Evolutionary conservation across 2,797 vertebrate genomes (phyloP).

Genomic region (Pristis pectinata): DNA sequence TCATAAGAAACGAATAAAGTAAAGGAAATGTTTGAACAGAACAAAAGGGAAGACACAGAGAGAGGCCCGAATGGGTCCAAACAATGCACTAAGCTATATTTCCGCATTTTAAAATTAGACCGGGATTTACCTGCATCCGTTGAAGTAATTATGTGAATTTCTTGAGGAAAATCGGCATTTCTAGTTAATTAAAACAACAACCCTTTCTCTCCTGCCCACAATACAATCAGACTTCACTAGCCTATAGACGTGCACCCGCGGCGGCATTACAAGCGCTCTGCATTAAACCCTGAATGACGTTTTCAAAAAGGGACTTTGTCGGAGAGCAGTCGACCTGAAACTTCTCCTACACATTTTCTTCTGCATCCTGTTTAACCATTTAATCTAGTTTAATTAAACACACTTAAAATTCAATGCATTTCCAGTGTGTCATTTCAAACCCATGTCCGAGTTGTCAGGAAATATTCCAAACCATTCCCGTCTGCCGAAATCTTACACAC

Average conservation of each 20-base stretch:
- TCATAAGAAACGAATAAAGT: neutral
- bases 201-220: neutral
- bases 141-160: constrained; percentile 34
- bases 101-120: constrained; percentile 15
- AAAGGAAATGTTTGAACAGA: neutral
- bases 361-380: constrained; percentile 36
- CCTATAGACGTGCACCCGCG: constrained; percentile 40
- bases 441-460: neutral
- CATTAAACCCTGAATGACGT: constrained; percentile 46
- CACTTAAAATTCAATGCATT: constrained; percentile 36
- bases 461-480: neutral
- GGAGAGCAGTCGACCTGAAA: constrained; percentile 47
- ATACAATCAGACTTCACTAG: constrained; percentile 21
- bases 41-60: neutral
- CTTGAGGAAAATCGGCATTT: constrained; percentile 46
- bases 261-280: constrained; percentile 43
- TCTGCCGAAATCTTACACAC: neutral
- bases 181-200: constrained; percentile 39
- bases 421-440: constrained; percentile 26
- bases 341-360: constrained; percentile 38
- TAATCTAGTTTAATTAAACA: constrained; percentile 36
- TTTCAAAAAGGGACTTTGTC: constrained; percentile 46
- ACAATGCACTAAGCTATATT: neutral
- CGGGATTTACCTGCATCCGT: constrained; percentile 20
- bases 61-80: neutral